These are phyloP conservation scores for Sebastes kiyomatsui DNA, from an alignment of 2,797 vertebrate species.

Conservation along the genomic window DNA sequence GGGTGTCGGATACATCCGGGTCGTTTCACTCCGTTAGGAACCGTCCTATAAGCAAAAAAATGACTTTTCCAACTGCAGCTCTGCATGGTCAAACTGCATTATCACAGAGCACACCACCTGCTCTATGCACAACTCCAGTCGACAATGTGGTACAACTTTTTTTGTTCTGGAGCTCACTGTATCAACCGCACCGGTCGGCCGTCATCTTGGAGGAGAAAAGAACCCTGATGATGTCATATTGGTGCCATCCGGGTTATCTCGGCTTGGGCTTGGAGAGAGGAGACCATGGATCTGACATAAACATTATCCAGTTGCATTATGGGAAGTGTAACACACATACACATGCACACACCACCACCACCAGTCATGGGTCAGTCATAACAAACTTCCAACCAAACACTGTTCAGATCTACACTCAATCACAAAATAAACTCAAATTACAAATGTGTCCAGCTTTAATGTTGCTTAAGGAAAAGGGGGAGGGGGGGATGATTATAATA, in stretches of 20 bases:
- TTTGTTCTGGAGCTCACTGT: background rate
- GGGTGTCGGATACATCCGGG: too few relatives aligned
- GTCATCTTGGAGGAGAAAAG: background rate
- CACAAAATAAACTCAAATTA: background rate
- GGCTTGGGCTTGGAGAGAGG: background rate
- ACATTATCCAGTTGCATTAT: background rate
- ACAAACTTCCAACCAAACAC: background rate
- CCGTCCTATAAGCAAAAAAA: too few relatives aligned
- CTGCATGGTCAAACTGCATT: too few relatives aligned
- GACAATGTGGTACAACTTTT: background rate
- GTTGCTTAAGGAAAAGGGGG: background rate
- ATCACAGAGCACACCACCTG: background rate
- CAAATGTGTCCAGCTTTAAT: background rate
- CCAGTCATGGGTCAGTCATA: background rate
- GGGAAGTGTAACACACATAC: too few relatives aligned
- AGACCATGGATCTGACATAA: background rate
- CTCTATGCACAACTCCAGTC: background rate
- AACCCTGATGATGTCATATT: background rate
- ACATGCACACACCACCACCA: background rate
- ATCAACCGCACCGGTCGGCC: too few relatives aligned
- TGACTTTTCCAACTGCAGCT: too few relatives aligned
- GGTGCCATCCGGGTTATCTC: background rate
- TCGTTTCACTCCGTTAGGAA: too few relatives aligned
- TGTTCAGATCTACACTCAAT: background rate
- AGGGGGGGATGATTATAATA: rapidly evolving